These are phyloP conservation scores for Aspiorhynchus laticeps DNA, from an alignment of 2,113 vertebrate genomes.

Conservation along the genomic window DNA sequence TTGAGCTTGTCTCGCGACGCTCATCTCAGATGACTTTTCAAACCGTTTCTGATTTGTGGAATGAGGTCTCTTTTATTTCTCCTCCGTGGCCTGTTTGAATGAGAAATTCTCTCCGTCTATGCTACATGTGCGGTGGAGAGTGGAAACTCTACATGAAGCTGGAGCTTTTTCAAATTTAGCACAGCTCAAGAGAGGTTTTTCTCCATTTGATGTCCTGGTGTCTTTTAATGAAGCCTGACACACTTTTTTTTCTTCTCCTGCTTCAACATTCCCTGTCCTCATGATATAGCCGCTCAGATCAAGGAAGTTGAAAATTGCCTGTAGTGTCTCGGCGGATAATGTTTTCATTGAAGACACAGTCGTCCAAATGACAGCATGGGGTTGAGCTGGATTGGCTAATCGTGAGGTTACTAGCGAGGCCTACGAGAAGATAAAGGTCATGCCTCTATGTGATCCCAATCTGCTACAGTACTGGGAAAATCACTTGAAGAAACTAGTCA, in stretches of 20 bases:
- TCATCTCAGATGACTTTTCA: constrained; percentile 32
- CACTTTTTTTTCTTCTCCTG: constrained; percentile 38
- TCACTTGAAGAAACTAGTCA: neutral
- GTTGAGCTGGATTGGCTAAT: constrained; percentile 22
- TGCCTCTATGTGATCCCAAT: neutral
- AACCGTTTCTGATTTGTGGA: constrained; percentile 38
- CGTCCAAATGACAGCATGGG: neutral
- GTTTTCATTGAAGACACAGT: constrained; percentile 52
- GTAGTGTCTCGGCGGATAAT: constrained; percentile 59
- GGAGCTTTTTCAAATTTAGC: constrained; percentile 35
- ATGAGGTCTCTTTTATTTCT: constrained; percentile 30
- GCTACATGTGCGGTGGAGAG: constrained; percentile 22
- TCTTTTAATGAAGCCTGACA: constrained; percentile 53
- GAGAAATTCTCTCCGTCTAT: constrained; percentile 6
- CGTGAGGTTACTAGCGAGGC: neutral
- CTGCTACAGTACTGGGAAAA: neutral
- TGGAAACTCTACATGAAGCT: constrained; percentile 31
- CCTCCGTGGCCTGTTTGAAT: constrained; percentile 37
- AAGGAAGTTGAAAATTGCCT: constrained; percentile 60
- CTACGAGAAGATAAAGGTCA: constrained; percentile 1
- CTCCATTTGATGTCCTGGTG: constrained; percentile 43
- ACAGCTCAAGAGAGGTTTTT: constrained; percentile 50
- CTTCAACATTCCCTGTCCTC: constrained; percentile 39
- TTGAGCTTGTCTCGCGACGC: neutral
- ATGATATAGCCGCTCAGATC: constrained; percentile 53